These are phyloP conservation scores for Grantiella picta DNA, from an alignment of 2,113 vertebrate genomes.

Conservation along the genomic window DNA sequence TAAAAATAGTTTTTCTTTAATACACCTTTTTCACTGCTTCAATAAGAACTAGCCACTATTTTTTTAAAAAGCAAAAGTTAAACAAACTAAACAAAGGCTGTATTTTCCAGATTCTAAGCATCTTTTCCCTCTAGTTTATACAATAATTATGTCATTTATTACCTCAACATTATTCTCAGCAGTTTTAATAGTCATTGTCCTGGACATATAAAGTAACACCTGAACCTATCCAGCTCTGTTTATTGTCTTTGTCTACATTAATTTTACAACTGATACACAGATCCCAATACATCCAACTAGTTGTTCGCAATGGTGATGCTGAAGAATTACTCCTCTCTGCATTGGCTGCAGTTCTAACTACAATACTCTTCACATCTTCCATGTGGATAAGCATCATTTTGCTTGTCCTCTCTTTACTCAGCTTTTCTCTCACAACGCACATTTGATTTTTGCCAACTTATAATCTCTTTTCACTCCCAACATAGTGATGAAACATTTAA, in stretches of 20 bases:
- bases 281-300: neutral
- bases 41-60: neutral
- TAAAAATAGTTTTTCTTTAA: neutral
- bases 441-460: neutral
- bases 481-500: neutral
- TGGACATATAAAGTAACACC: neutral
- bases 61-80: neutral
- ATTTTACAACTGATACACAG: neutral
- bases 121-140: neutral
- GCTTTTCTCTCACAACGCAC: neutral
- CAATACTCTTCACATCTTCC: neutral
- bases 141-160: neutral
- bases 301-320: neutral
- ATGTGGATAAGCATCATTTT: neutral
- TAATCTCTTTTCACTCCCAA: neutral
- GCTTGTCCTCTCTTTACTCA: neutral
- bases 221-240: neutral
- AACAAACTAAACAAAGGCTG: neutral
- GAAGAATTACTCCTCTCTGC: neutral
- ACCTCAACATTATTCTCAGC: neutral
- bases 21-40: neutral
- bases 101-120: neutral
- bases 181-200: neutral
- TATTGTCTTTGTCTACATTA: neutral
- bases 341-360: neutral